Evolutionary conservation across 2,113 vertebrate species (phyloP), one percentile per base, ranked within the genome.

Genomic region (Amia ocellicauda): DNA sequence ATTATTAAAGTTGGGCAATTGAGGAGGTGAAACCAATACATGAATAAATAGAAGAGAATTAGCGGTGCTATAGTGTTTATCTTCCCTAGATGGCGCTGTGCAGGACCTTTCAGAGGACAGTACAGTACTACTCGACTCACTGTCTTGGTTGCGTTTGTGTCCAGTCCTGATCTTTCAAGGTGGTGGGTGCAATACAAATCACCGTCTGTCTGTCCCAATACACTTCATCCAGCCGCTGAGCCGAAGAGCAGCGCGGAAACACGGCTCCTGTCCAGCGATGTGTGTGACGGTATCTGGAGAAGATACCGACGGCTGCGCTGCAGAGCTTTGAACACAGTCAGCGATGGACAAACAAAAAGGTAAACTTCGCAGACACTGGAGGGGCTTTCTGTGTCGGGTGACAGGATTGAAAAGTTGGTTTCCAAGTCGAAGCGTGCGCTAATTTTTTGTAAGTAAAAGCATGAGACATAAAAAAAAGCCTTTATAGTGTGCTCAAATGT

Each of bases 341-440:
- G 62, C 43, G 1, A 81, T 81, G 79, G 76, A 81, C 72, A 77
- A 67, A 69, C 79, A 77, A 42, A 78, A 77, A 78, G 79, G 79
- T 81, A 72, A 23, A n/a, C n/a, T n/a, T n/a, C n/a, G n/a, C n/a
- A n/a, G n/a, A n/a, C n/a, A n/a, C n/a, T n/a, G n/a, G n/a, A n/a
- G n/a, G n/a, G n/a, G n/a, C n/a, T n/a, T n/a, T n/a, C n/a, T n/a
- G n/a, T n/a, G n/a, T n/a, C n/a, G n/a, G n/a, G n/a, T n/a, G n/a
- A n/a, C n/a, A n/a, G n/a, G n/a, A n/a, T n/a, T n/a, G n/a, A n/a
- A n/a, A n/a, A n/a, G n/a, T n/a, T n/a, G n/a, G n/a, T n/a, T n/a
- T n/a, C n/a, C n/a, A n/a, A 16, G 16, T 20, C 7, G 8, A 8
- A 62, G 47, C 27, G n/a, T 11, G 19, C 17, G n/a, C n/a, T n/a